A percentile compares a stretch with the other conserved stretches of the same genome.
Evolutionary conservation across 2,888 invertebrate species (phyloP).

Genomic region (Apamea epomidion): DNA sequence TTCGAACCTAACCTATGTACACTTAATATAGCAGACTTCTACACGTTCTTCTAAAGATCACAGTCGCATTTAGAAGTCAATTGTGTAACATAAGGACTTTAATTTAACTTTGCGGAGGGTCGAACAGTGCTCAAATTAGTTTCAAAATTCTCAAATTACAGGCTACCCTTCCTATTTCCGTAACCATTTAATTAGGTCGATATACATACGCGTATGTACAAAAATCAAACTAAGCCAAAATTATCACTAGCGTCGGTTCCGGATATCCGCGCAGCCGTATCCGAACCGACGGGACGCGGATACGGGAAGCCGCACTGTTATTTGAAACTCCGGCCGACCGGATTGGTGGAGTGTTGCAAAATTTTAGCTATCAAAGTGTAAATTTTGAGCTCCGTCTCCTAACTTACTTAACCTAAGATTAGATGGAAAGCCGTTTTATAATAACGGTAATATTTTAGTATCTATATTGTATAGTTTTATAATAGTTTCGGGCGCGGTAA

Average conservation of each 20-base stretch:
- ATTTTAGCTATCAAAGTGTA: slow-evolving; percentile 66
- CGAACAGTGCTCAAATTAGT: slow-evolving; percentile 35
- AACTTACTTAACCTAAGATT: slow-evolving; percentile 63
- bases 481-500: slow-evolving; percentile 39
- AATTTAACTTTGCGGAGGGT: slow-evolving; percentile 38
- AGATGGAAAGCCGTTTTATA: slow-evolving; percentile 44
- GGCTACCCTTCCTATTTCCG: slow-evolving; percentile 9
- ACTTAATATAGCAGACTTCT: not conserved
- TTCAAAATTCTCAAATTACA: slow-evolving; percentile 30
- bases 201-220: slow-evolving; percentile 26
- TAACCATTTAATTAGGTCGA: slow-evolving; percentile 31
- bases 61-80: not conserved
- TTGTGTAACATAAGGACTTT: slow-evolving; percentile 16
- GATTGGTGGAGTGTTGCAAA: slow-evolving; percentile 57
- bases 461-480: slow-evolving; percentile 60
- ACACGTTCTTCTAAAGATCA: not conserved
- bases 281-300: slow-evolving; percentile 54
- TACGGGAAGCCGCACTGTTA: slow-evolving; percentile 54
- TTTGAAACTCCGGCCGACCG: slow-evolving; percentile 50
- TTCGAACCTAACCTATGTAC: not conserved
- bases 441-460: slow-evolving; percentile 59
- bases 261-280: slow-evolving; percentile 61
- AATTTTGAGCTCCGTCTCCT: slow-evolving; percentile 60
- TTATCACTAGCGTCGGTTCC: slow-evolving; percentile 43
- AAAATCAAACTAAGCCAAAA: slow-evolving; percentile 42